Evolutionary conservation across 2,888 invertebrate genomes (phyloP).

Genomic region (Allacma fusca): DNA sequence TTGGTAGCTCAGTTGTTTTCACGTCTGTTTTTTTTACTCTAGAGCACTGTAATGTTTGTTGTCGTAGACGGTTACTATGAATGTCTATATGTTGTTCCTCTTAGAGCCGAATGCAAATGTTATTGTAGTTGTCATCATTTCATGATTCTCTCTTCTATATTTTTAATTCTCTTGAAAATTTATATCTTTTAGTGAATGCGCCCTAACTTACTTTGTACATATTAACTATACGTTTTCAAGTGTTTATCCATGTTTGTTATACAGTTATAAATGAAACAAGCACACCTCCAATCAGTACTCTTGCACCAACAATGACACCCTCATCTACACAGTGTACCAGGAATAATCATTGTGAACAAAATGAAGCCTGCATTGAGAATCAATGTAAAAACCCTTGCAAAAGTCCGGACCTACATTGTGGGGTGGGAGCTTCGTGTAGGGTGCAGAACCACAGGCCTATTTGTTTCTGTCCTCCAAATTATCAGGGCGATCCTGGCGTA

Average conservation of each 20-base stretch:
- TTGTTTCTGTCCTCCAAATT: slow-evolving; percentile 71
- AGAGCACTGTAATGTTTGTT: neutral
- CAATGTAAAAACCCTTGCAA: slow-evolving; percentile 83
- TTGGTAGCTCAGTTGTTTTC: neutral
- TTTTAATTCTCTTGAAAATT: neutral
- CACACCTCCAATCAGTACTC: slow-evolving; percentile 75
- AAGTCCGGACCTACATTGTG: slow-evolving; percentile 63
- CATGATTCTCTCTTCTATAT: neutral
- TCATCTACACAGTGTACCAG: slow-evolving; percentile 56
- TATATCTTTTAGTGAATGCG: neutral
- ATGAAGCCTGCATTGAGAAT: slow-evolving; percentile 83
- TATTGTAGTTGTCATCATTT: slow-evolving; percentile 26
- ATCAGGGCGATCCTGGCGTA: slow-evolving; percentile 76
- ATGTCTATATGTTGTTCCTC: neutral
- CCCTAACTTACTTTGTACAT: neutral
- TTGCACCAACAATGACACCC: slow-evolving; percentile 52
- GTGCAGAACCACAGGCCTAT: slow-evolving; percentile 84
- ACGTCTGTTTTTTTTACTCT: neutral
- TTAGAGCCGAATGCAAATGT: neutral
- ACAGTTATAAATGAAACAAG: slow-evolving; percentile 71
- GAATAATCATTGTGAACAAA: slow-evolving; percentile 86
- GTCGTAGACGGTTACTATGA: neutral
- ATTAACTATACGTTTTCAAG: neutral
- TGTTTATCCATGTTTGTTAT: slow-evolving; percentile 48
- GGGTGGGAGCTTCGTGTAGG: slow-evolving; percentile 79